Evolutionary conservation across 2,797 vertebrate genomes (phyloP).

Genomic region (Alcedo quadribrachys): DNA sequence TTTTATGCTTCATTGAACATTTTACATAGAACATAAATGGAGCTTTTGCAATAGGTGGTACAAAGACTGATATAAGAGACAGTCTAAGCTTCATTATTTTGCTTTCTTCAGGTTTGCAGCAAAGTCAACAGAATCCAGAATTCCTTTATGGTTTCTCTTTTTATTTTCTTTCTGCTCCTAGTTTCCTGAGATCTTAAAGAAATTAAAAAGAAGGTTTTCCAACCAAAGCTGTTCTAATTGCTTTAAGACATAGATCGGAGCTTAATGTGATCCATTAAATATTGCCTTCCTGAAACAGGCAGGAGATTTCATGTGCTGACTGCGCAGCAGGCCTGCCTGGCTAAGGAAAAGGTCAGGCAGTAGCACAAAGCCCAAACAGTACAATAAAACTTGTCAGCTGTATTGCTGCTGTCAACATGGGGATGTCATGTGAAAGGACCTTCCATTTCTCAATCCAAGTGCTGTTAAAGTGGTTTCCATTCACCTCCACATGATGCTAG

Average conservation of each 20-base stretch:
- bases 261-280: background rate
- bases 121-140: conserved; percentile 1
- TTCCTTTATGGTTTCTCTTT: background rate
- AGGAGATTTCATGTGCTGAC: background rate
- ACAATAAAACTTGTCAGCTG: background rate
- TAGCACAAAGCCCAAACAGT: background rate
- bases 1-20: conserved; percentile 61
- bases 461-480: background rate
- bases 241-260: conserved; percentile 10
- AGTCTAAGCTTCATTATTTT: conserved; percentile 35
- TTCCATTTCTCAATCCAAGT: background rate
- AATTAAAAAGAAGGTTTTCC: conserved; percentile 27
- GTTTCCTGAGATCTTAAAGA: background rate
- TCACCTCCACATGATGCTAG: background rate
- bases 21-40: conserved; percentile 53
- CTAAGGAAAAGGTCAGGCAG: conserved; percentile 34
- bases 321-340: background rate
- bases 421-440: background rate
- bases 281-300: background rate
- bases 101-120: conserved; percentile 16
- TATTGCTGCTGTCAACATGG: background rate
- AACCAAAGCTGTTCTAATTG: conserved; percentile 12
- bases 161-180: background rate
- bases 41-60: conserved; percentile 48
- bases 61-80: conserved; percentile 21